Evolutionary conservation across 2,797 vertebrate species (phyloP).

Genomic region (Vultur gryphus): DNA sequence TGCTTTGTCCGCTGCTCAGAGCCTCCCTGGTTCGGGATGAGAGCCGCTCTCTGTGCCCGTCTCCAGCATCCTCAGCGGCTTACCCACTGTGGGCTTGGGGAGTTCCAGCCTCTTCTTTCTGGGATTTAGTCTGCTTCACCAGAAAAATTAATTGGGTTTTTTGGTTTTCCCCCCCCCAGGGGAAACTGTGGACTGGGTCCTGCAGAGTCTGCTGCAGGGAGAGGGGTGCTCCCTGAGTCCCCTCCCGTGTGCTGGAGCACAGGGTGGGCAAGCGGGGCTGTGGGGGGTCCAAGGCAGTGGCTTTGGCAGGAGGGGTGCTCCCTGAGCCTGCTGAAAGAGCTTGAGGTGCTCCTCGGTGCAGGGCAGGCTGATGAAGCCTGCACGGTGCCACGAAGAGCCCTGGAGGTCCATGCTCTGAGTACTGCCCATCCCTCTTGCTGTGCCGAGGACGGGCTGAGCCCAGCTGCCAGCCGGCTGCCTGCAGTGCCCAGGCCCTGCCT

Average conservation of each 20-base stretch:
- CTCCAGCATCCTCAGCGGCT: neutral
- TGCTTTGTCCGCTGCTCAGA: neutral
- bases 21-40: neutral
- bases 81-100: neutral
- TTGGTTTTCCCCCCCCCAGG: accelerated
- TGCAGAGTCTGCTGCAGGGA: neutral
- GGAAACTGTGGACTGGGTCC: neutral
- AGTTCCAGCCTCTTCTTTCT: neutral
- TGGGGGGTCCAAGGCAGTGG: neutral
- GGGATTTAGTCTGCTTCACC: neutral
- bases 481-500: neutral
- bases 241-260: neutral
- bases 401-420: neutral
- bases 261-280: neutral
- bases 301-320: neutral
- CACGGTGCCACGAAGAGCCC: neutral
- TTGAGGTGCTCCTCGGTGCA: neutral
- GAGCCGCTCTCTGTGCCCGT: neutral
- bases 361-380: neutral
- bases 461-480: neutral
- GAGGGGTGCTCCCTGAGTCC: neutral
- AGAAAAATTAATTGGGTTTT: neutral
- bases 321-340: too few relatives aligned
- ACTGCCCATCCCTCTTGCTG: neutral
- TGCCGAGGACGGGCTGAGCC: too few relatives aligned